Evolutionary conservation across 2,888 invertebrate genomes (phyloP), one percentile per base, ranked within the genome.

Genomic region (Oxyscelio sp.): DNA sequence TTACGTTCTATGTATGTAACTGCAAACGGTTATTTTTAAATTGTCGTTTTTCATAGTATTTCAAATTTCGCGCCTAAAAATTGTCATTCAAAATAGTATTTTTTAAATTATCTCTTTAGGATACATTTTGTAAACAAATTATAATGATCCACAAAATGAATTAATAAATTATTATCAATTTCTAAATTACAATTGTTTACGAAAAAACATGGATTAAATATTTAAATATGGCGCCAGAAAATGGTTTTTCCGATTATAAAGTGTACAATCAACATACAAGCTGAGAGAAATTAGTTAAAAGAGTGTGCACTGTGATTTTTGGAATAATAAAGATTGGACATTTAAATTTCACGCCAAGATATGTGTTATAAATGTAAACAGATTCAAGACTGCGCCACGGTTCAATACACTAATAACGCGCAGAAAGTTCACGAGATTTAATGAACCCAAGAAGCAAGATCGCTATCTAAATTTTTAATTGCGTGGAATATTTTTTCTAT

Each of bases 401-500:
- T n/a, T n/a, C n/a, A n/a, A n/a, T n/a, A n/a, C n/a, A n/a, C n/a
- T n/a, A n/a, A n/a, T n/a, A n/a, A n/a, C n/a, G n/a, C n/a, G n/a
- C n/a, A n/a, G n/a, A n/a, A n/a, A n/a, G n/a, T n/a, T n/a, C n/a
- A n/a, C 6, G 4, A 48, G 22, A 21, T 19, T 24, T 19, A 48
- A 71, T 34, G 22, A 56, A 48, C 21, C 17, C n/a, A 48, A 52
- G 21, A 52, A 38, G 24, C 31, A 40, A 61, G 52, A 52, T 61
- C 21, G 27, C 52, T 50, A 73, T 58, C 8, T 52, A 21, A 27
- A 52, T 52, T 73, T 59, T 59, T 73, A 52, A 73, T 73, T 61
- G 40, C 40, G 9, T 15, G 21, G 21, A 22, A 22, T 50, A 5
- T 22, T 45, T 56, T 56, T 52, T 50, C 27, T 54, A 8, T 52